Evolutionary conservation across 2,888 invertebrate species (phyloP).

Genomic region (Molanna angustata): DNA sequence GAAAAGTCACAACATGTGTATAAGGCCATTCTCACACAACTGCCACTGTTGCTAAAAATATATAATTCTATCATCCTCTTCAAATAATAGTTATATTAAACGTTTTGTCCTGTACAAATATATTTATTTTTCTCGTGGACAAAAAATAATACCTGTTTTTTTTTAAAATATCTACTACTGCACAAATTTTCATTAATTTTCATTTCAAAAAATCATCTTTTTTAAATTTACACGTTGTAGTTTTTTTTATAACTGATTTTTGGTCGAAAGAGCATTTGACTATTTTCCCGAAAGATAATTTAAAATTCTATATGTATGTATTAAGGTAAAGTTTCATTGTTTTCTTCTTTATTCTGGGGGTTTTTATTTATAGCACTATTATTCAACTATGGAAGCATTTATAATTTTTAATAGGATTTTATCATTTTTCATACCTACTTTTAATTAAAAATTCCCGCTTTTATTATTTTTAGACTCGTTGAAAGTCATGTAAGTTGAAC

Average conservation of each 20-base stretch:
- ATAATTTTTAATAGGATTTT: slow-evolving; percentile 16
- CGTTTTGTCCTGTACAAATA: slow-evolving; percentile 19
- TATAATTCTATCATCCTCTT: no score
- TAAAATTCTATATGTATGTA: no score
- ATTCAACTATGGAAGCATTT: slow-evolving; percentile 19
- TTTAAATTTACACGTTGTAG: neutral
- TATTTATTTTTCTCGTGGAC: slow-evolving; percentile 15
- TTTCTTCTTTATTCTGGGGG: neutral
- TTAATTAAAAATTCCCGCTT: slow-evolving; percentile 25
- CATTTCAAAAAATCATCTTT: neutral
- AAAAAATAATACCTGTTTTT: no score
- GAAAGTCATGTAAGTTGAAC: slow-evolving; percentile 25
- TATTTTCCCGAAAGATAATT: neutral
- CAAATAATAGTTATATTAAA: no score
- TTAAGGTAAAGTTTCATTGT: no score
- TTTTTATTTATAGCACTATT: slow-evolving; percentile 8
- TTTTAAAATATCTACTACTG: neutral
- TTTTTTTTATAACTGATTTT: neutral
- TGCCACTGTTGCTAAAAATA: neutral
- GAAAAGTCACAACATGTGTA: slow-evolving; percentile 29
- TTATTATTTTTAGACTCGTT: slow-evolving; percentile 25
- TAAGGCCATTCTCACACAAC: slow-evolving; percentile 17
- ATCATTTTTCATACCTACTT: slow-evolving; percentile 19
- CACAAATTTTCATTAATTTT: neutral
- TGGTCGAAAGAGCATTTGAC: neutral